phyloP scores from a whole-genome alignment of 2,888 invertebrate species.

The Drosophila anomalata region DNA sequence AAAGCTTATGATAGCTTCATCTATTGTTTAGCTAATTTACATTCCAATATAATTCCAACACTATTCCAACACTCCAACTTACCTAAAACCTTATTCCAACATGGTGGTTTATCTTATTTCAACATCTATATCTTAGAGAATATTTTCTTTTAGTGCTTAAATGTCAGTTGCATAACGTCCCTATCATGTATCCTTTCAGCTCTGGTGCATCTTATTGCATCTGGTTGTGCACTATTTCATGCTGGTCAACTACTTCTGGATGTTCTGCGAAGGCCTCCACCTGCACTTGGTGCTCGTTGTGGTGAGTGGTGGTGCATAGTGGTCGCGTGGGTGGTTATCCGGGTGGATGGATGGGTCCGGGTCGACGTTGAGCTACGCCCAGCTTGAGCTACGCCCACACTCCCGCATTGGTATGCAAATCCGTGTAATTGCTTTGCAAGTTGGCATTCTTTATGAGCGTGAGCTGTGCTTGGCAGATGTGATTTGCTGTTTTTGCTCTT shows the following conservation, averaged over 20 bases:
- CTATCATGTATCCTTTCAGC: slow-evolving; percentile 83
- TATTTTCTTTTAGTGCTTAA: not conserved
- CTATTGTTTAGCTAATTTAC: no score
- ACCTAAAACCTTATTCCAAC: not conserved
- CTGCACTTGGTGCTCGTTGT: slow-evolving; percentile 90
- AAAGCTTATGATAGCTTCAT: not conserved
- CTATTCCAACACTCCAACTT: not conserved
- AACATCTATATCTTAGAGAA: no score
- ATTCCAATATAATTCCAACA: not conserved
- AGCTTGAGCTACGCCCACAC: not conserved
- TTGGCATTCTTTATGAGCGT: slow-evolving; percentile 47
- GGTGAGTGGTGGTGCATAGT: slow-evolving; percentile 82
- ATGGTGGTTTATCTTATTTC: no score
- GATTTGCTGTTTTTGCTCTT: slow-evolving; percentile 29
- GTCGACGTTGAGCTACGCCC: not conserved
- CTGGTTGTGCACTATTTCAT: slow-evolving; percentile 89
- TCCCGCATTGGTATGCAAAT: slow-evolving; percentile 25
- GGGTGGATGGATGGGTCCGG: not conserved
- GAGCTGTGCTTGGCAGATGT: slow-evolving; percentile 52
- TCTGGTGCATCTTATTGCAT: slow-evolving; percentile 89
- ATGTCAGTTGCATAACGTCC: slow-evolving; percentile 2
- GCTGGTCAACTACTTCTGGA: slow-evolving; percentile 92
- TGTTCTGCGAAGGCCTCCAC: slow-evolving; percentile 92
- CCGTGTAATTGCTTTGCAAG: slow-evolving; percentile 46
- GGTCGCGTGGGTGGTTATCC: no score